Conservation (phyloP, 2,113 vertebrate genomes). For the Syrmaticus mikado region DNA sequence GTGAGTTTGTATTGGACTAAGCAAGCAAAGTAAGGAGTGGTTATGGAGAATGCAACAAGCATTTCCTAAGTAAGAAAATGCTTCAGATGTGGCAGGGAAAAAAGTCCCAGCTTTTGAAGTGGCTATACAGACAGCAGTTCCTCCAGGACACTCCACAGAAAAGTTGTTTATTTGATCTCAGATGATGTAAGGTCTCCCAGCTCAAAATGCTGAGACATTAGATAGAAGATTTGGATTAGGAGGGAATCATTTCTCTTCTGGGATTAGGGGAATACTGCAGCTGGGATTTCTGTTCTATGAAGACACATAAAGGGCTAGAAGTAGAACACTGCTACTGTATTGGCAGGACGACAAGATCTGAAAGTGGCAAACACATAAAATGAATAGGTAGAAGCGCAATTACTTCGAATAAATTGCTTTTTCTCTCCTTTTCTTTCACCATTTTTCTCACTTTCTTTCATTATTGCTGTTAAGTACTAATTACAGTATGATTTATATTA, state of each 20-base stretch:
- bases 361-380: conserved; percentile 61
- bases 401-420: conserved; percentile 49
- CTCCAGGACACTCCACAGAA: background rate
- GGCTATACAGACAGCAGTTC: background rate
- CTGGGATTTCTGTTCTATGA: background rate
- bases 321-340: conserved; percentile 15
- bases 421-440: conserved; percentile 17
- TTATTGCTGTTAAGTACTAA: conserved; percentile 22
- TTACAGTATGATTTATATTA: background rate
- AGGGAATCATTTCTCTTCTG: background rate
- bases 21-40: conserved; percentile 2
- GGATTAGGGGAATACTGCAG: background rate
- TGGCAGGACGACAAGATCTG: conserved; percentile 63
- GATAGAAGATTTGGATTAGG: background rate
- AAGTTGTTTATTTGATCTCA: conserved; percentile 28
- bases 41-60: background rate
- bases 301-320: background rate
- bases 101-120: background rate
- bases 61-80: background rate
- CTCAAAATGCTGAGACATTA: background rate
- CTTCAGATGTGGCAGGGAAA: background rate
- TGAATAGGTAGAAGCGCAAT: conserved; percentile 69
- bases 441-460: conserved; percentile 47
- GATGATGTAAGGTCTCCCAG: background rate
- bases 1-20: background rate